Evolutionary conservation across 2,797 vertebrate species (phyloP), one percentile per base, ranked within the genome.

Genomic region (Cryptoblepharus egeriae): DNA sequence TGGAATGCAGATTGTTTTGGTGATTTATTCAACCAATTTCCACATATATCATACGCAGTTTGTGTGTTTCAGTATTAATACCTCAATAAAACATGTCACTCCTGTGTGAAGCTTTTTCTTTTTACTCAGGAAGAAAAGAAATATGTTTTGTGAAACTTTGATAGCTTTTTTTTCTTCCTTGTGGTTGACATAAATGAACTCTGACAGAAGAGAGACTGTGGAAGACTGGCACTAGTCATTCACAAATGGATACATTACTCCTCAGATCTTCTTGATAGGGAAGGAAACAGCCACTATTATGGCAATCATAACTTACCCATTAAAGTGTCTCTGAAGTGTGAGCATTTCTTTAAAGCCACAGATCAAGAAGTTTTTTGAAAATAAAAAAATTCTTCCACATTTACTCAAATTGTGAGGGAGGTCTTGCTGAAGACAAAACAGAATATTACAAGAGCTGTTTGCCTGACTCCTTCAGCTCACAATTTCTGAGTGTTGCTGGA

Each of bases 1-100:
- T 77, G 61, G 73, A 73, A 83, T 87, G 78, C 73, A 83, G 73
- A 87, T 80, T 80, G 74, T 83, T 83, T 80, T 24, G 39, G 74
- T 77, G 55, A 81, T 84, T 84, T 83, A 87, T 77, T 37, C 24
- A 61, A 79, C 57, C 75, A 76, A 81, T 63, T 77, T 77, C 39
- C 64, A 72, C 75, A 65, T 87, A 70, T 28, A 84, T 84, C 49
- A 65, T 60, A 39, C 9, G 15, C 49, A 2, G n/a, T 55, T 70
- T 45, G 28, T 76, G 61, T 76, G 45, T 86, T 79, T 76, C 60
- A 70, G 22, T 75, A 74, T 78, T 77, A 81, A 65, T 75, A 39
- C 32, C 42, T 37, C 69, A 75, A 67, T 80, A 67, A 82, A 64
- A 32, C 61, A 76, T 65, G 30, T 69, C 75, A 63, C 11, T 42